Base-by-base conservation (phyloP, 2,888 invertebrate species). In the Drosophila testacea region DNA sequence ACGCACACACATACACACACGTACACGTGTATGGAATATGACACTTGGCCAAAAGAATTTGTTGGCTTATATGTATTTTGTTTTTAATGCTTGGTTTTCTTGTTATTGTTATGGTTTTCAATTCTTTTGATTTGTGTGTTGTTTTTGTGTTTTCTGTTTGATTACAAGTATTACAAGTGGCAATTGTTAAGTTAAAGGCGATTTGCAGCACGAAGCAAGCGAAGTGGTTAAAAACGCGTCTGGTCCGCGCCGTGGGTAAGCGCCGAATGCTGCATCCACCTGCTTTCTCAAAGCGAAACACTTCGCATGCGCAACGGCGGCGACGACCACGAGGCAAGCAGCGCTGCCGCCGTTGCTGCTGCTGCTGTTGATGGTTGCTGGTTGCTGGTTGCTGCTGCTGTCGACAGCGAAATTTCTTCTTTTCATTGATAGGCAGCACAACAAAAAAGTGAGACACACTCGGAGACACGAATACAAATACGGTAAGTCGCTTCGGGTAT, bases 201-300 rank as follows among this genome's bases (percentile, higher is more conserved):
- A 42, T 38, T 51, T 28, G 51, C 22, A 27, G 36, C 54, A 54
- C 54, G 54, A 30, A 59, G 70, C 65, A 64, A 68, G 69, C 69
- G 75, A 78, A 32, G 83, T 67, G 61, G 64, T 60, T 62, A 65
- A 72, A 83, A 88, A 89, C 92, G 92, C 91, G 92, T 92, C 92
- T 92, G 91, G 82, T 92, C 91, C 90, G 92, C 89, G 90, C 91
- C 92, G 91, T 92, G 92, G 92, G 90, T 93, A 91, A 92, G 91
- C 90, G 90, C 91, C 91, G 93, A 93, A 92, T 93, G 93, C 90
- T 91, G 91, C 91, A 91, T 92, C 91, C 93, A 93, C 93, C 93
- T 93, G 93, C 92, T 93, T 92, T 92, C 92, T 91, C 91, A 88
- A 89, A 90, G 91, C 92, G 92, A 91, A 92, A 92, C 91, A 92